These are phyloP conservation scores for Magallana ariakensis DNA, from an alignment of 1,140 invertebrate genomes.

Conservation along the genomic window DNA sequence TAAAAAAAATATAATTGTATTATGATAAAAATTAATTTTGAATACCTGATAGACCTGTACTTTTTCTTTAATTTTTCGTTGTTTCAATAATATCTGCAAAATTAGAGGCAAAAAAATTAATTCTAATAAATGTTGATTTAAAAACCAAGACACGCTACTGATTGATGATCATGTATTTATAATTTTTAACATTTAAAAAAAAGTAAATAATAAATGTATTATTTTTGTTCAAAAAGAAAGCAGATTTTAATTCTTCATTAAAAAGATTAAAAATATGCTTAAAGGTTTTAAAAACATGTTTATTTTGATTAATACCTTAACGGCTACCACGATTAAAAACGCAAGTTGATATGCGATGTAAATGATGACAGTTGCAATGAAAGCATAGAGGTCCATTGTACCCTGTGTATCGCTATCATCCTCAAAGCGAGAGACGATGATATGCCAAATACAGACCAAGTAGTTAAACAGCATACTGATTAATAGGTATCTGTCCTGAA, in stretches of 20 bases:
- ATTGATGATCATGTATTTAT: too few relatives aligned
- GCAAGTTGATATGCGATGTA: slow-evolving; percentile 65
- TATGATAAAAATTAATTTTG: background rate
- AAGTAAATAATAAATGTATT: too few relatives aligned
- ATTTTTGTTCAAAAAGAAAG: too few relatives aligned
- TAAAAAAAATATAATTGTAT: too few relatives aligned
- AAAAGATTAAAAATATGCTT: too few relatives aligned
- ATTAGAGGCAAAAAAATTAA: background rate
- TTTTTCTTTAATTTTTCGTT: slow-evolving; percentile 10
- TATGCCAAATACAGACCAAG: slow-evolving; percentile 72
- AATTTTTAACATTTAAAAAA: too few relatives aligned
- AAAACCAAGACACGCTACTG: background rate
- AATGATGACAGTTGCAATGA: slow-evolving; percentile 63
- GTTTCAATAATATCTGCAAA: slow-evolving; percentile 1
- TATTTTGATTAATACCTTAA: slow-evolving; percentile 57
- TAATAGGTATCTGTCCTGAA: slow-evolving; percentile 72
- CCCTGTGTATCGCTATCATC: slow-evolving; percentile 45
- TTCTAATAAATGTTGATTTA: background rate
- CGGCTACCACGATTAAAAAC: slow-evolving; percentile 61
- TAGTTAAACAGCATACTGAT: slow-evolving; percentile 68
- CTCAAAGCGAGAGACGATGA: slow-evolving; percentile 58
- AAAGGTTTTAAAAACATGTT: too few relatives aligned
- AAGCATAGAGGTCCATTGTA: slow-evolving; percentile 63
- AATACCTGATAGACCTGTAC: background rate
- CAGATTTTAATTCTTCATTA: too few relatives aligned